phyloP scores from a whole-genome alignment of 1,140 invertebrate species.

The Cataglyphis hispanica region DNA sequence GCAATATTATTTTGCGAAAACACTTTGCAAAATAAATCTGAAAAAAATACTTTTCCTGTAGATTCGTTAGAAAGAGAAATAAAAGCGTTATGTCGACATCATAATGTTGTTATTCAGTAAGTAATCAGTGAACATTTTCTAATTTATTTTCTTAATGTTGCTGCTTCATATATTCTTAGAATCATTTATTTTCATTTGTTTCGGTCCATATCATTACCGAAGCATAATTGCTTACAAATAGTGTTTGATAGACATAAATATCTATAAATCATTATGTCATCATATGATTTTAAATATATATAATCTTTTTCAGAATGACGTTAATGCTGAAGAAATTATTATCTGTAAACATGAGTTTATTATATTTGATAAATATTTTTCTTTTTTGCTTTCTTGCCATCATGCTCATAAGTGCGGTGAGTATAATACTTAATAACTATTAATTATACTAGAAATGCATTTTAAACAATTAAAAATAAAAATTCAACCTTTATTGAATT shows the following conservation, averaged over 20 bases:
- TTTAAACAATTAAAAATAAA: not conserved
- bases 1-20: conserved; percentile 8
- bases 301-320: conserved; percentile 59
- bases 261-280: no score
- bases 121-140: not conserved
- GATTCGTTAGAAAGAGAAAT: not conserved
- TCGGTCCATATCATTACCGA: not conserved
- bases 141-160: conserved; percentile 9
- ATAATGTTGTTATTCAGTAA: conserved; percentile 23
- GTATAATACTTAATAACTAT: conserved; percentile 12
- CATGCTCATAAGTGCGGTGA: conserved; percentile 66
- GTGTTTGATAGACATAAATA: not conserved
- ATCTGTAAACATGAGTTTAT: conserved; percentile 62
- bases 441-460: not conserved
- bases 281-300: no score
- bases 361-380: conserved; percentile 71
- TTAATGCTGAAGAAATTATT: conserved; percentile 61
- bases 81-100: conserved; percentile 17
- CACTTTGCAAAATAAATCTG: not conserved
- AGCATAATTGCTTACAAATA: not conserved
- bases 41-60: not conserved
- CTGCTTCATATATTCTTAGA: not conserved
- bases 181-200: not conserved
- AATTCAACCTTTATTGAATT: not conserved
- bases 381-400: conserved; percentile 72